phyloP scores from a whole-genome alignment of 2,797 vertebrate species.

The Pelodytes ibericus region DNA sequence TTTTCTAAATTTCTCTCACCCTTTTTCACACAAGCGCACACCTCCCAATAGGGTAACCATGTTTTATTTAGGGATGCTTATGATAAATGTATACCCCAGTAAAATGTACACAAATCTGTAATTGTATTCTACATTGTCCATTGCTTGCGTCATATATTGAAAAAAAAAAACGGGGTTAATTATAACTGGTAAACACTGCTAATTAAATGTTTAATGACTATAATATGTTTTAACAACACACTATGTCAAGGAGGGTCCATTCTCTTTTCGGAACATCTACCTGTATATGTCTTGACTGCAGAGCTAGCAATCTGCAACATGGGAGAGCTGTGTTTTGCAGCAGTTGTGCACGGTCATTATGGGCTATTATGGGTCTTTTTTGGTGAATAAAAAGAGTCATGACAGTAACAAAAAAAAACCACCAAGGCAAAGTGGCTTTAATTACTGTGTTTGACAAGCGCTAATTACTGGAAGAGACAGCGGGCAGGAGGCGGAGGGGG shows the following conservation, averaged over 20 bases:
- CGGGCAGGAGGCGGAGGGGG: slow-evolving; percentile 18
- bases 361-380: slow-evolving; percentile 50
- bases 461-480: slow-evolving; percentile 49
- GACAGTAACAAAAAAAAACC: slow-evolving; percentile 32
- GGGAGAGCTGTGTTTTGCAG: slow-evolving; percentile 7
- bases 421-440: slow-evolving; percentile 40
- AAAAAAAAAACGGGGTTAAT: too few species aligned
- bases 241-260: too few species aligned
- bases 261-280: too few species aligned
- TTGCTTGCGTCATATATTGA: too few species aligned
- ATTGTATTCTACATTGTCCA: too few species aligned
- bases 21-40: background rate
- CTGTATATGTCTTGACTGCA: slow-evolving; percentile 23
- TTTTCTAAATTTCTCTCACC: background rate
- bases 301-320: slow-evolving; percentile 26
- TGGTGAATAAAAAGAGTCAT: slow-evolving; percentile 54
- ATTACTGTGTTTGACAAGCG: slow-evolving; percentile 56
- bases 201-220: too few species aligned
- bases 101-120: too few species aligned
- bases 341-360: slow-evolving; percentile 40
- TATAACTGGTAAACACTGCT: too few species aligned
- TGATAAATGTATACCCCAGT: background rate
- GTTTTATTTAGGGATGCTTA: too few species aligned
- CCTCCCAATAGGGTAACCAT: too few species aligned
- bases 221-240: too few species aligned